phyloP scores from a whole-genome alignment of 2,113 vertebrate genomes.

The Entelurus aequoreus region DNA sequence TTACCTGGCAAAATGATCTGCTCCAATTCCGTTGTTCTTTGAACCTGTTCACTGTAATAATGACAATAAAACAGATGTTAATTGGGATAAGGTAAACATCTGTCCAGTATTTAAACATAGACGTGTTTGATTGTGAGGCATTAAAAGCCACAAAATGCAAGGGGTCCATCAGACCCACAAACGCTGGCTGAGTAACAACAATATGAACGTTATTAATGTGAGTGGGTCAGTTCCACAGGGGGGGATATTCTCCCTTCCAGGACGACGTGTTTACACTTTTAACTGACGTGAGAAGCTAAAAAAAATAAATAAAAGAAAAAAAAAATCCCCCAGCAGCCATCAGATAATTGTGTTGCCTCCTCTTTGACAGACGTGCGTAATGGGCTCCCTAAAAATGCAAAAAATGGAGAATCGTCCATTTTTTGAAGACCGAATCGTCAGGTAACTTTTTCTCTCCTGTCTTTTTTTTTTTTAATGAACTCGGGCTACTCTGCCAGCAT shows the following conservation, averaged over 20 bases:
- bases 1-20: too few species aligned
- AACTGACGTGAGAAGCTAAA: conserved; percentile 34
- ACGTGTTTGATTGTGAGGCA: too few species aligned
- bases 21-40: too few species aligned
- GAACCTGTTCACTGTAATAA: too few species aligned
- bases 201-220: too few species aligned
- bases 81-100: too few species aligned
- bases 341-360: conserved; percentile 56
- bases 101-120: too few species aligned
- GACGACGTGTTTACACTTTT: conserved; percentile 48
- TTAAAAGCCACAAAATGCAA: too few species aligned
- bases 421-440: conserved; percentile 65
- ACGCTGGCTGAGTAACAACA: too few species aligned
- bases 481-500: conserved; percentile 71
- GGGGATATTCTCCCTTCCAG: conserved; percentile 39
- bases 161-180: too few species aligned
- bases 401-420: conserved; percentile 34
- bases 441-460: conserved; percentile 65
- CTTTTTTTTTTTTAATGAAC: conserved; percentile 66
- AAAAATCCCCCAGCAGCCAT: conserved; percentile 13
- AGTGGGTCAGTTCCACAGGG: conserved; percentile 40
- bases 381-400: conserved; percentile 47
- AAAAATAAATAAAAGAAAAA: too few species aligned
- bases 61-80: too few species aligned
- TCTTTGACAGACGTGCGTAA: conserved; percentile 75